These are phyloP conservation scores for Cosmopolites sordidus DNA, from an alignment of 2,888 invertebrate genomes.

Conservation along the genomic window DNA sequence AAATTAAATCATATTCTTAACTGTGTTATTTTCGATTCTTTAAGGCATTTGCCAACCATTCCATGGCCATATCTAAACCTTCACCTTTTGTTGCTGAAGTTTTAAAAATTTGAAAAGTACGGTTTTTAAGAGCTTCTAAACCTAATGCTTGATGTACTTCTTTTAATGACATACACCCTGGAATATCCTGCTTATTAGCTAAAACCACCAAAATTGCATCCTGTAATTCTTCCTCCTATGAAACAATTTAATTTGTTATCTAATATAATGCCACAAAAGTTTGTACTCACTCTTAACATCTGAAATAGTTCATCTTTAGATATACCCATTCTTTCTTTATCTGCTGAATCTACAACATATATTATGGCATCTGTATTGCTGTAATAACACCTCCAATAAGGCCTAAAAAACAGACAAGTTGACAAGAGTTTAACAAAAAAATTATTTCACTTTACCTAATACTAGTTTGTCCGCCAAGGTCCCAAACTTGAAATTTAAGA, in stretches of 20 bases:
- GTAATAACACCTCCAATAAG: constrained; percentile 99
- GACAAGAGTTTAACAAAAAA: neutral
- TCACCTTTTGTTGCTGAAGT: constrained; percentile 98
- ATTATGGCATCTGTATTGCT: constrained; percentile 99
- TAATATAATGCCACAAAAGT: constrained; percentile 7
- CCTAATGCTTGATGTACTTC: constrained; percentile 97
- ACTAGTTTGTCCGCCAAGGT: constrained; percentile 97
- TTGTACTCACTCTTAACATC: constrained; percentile 81
- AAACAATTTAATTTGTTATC: constrained; percentile 3
- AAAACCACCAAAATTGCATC: constrained; percentile 94
- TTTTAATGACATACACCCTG: constrained; percentile 92
- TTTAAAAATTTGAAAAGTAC: constrained; percentile 99
- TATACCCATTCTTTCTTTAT: constrained; percentile 97
- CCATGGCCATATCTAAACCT: constrained; percentile 98
- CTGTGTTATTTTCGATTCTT: constrained; percentile 77
- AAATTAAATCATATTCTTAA: constrained; percentile 12
- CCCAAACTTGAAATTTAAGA: constrained; percentile 99
- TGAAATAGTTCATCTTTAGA: constrained; percentile 97
- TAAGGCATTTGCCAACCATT: constrained; percentile 91
- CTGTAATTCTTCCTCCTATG: constrained; percentile 93
- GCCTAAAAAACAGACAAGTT: constrained; percentile 58
- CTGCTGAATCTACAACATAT: constrained; percentile 98
- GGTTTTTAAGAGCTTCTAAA: constrained; percentile 88
- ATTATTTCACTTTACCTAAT: constrained; percentile 66
- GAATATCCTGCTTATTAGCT: constrained; percentile 99